These are phyloP conservation scores for Drosophila baimaii DNA, from an alignment of 1,140 invertebrate genomes.

Conservation along the genomic window DNA sequence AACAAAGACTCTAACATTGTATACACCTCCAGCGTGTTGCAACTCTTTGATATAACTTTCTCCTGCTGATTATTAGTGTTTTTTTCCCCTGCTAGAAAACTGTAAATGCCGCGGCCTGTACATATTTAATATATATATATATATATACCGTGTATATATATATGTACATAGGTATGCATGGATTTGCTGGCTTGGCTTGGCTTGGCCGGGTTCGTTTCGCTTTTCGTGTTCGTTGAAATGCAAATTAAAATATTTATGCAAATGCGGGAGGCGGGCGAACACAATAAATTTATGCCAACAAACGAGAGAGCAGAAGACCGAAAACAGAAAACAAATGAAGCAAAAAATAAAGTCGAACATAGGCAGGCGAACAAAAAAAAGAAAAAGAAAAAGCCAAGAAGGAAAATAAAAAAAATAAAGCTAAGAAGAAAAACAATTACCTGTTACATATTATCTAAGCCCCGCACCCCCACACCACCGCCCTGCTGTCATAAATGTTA, in stretches of 20 bases:
- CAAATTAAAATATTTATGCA: slow-evolving; percentile 82
- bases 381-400: slow-evolving; percentile 9
- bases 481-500: slow-evolving; percentile 62
- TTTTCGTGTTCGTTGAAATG: slow-evolving; percentile 74
- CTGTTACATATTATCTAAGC: slow-evolving; percentile 63
- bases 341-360: slow-evolving; percentile 49
- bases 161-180: slow-evolving; percentile 19
- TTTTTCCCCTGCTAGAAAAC: slow-evolving; percentile 23
- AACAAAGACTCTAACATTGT: slow-evolving; percentile 4
- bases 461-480: no score
- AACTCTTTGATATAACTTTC: slow-evolving; percentile 35
- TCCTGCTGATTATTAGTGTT: slow-evolving; percentile 26
- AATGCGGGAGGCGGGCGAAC: slow-evolving; percentile 62
- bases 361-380: slow-evolving; percentile 17
- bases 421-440: slow-evolving; percentile 63
- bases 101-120: slow-evolving; percentile 22
- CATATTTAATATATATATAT: slow-evolving; percentile 29
- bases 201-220: slow-evolving; percentile 24
- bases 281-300: slow-evolving; percentile 78
- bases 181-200: slow-evolving; percentile 16
- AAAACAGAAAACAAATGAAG: slow-evolving; percentile 48
- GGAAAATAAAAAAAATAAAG: background rate
- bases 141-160: slow-evolving; percentile 28
- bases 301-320: slow-evolving; percentile 33
- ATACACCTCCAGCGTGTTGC: no score